Evolutionary conservation across 2,888 invertebrate genomes (phyloP).

Genomic region (Amphipoea oculea): DNA sequence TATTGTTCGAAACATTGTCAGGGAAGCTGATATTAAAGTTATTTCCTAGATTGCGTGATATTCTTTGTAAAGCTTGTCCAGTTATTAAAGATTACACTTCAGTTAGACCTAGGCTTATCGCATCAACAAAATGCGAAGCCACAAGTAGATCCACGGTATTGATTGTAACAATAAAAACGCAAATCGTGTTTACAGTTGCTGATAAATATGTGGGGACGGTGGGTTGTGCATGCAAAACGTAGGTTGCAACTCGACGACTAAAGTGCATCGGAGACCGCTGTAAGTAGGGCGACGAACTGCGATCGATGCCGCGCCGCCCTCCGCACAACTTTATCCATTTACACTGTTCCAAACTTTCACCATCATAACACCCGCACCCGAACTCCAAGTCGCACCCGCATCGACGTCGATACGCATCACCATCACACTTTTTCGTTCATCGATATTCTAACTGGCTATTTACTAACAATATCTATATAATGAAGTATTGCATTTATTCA

Average conservation of each 20-base stretch:
- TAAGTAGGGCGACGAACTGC: constrained; percentile 90
- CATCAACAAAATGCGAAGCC: constrained; percentile 3
- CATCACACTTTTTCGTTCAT: constrained; percentile 40
- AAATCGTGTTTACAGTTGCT: constrained; percentile 57
- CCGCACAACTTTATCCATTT: constrained; percentile 89
- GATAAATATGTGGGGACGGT: constrained; percentile 54
- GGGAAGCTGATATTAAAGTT: background rate
- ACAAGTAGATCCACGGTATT: constrained; percentile 11
- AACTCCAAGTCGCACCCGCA: constrained; percentile 62
- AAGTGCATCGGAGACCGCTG: constrained; percentile 86
- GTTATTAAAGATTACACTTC: background rate
- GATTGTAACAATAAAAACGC: constrained; percentile 48
- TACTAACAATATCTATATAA: background rate
- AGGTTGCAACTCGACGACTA: constrained; percentile 80
- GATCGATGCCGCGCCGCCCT: constrained; percentile 88
- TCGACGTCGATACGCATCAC: constrained; percentile 62
- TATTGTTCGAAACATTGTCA: background rate
- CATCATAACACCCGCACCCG: constrained; percentile 82
- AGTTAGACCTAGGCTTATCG: background rate
- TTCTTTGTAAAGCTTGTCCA: background rate
- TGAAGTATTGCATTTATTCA: background rate
- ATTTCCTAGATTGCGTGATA: background rate
- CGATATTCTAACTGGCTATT: constrained; percentile 34
- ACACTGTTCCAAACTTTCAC: constrained; percentile 87
- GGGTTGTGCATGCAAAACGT: constrained; percentile 74